Percentiles rank a stretch among this genome's conserved stretches.
Evolutionary conservation across 2,888 invertebrate genomes (phyloP).

Genomic region (Hypolimnas misippus): DNA sequence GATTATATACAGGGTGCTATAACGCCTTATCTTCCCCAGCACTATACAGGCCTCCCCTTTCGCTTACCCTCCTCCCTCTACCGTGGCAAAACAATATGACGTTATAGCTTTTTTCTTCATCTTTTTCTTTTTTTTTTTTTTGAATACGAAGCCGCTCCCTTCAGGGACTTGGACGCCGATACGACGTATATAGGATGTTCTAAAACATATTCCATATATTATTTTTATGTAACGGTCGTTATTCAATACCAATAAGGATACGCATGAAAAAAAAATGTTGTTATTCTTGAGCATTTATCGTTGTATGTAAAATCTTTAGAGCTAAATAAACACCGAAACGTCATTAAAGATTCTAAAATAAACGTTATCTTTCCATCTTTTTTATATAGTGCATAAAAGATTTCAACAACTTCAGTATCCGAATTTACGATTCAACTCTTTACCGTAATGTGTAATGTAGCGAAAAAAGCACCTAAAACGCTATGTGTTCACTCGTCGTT

Average conservation of each 20-base stretch:
- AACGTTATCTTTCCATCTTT: background rate
- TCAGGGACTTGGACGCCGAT: constrained; percentile 69
- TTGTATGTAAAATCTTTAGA: background rate
- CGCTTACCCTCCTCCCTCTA: constrained; percentile 54
- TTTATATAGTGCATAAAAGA: constrained; percentile 1
- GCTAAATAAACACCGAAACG: background rate
- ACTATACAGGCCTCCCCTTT: constrained; percentile 68
- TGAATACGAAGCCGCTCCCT: constrained; percentile 74
- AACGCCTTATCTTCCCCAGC: constrained; percentile 76
- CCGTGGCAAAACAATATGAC: constrained; percentile 83
- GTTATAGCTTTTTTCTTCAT: constrained; percentile 82
- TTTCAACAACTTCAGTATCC: background rate
- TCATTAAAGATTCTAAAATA: background rate
- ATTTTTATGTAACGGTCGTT: background rate
- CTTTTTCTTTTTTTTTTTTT: constrained; percentile 68
- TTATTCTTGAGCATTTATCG: background rate
- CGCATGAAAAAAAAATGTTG: background rate
- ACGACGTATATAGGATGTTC: constrained; percentile 44
- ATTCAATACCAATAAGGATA: background rate
- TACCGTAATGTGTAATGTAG: constrained; percentile 64
- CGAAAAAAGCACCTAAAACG: constrained; percentile 62
- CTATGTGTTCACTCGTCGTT: too few relatives aligned
- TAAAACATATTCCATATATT: constrained; percentile 20
- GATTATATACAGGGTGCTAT: constrained; percentile 63
- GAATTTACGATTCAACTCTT: constrained; percentile 43